Conservation (phyloP, 64 coral and sea anemone genomes). For the Trachythela sp. region DNA sequence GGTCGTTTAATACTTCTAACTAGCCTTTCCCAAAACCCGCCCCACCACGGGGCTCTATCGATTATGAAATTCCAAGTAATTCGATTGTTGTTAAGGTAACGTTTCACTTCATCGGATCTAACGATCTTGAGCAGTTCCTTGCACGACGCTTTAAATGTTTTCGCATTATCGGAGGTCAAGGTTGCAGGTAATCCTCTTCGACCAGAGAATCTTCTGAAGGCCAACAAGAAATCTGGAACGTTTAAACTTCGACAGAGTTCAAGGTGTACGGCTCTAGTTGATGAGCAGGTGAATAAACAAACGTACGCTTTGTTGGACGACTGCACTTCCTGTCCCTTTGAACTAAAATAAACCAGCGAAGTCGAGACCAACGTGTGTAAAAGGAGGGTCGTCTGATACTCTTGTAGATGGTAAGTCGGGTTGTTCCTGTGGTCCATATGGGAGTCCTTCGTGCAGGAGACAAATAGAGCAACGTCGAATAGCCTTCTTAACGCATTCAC, state of each 20-base stretch:
- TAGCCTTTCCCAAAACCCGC: too few relatives aligned
- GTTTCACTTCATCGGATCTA: neutral
- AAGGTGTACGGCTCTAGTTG: neutral
- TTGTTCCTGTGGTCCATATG: neutral
- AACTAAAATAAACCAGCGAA: neutral
- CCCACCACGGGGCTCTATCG: too few relatives aligned
- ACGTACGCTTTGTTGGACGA: neutral
- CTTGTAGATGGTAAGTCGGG: neutral
- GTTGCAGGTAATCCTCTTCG: too few relatives aligned
- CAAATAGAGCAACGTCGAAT: neutral
- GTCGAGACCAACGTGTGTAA: neutral
- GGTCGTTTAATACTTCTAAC: too few relatives aligned
- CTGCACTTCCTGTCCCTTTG: neutral
- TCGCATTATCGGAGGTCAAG: neutral
- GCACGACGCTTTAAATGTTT: neutral
- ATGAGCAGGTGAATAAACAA: neutral
- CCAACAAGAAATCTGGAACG: too few relatives aligned
- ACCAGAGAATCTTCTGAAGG: too few relatives aligned
- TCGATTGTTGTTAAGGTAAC: too few relatives aligned
- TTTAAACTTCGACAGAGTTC: too few relatives aligned
- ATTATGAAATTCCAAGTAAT: too few relatives aligned
- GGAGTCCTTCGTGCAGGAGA: neutral
- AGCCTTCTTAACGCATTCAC: neutral
- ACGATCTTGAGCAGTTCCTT: neutral
- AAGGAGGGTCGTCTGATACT: neutral